Base-by-base conservation (phyloP, 1,140 invertebrate genomes). In the Ceratina australensis region DNA sequence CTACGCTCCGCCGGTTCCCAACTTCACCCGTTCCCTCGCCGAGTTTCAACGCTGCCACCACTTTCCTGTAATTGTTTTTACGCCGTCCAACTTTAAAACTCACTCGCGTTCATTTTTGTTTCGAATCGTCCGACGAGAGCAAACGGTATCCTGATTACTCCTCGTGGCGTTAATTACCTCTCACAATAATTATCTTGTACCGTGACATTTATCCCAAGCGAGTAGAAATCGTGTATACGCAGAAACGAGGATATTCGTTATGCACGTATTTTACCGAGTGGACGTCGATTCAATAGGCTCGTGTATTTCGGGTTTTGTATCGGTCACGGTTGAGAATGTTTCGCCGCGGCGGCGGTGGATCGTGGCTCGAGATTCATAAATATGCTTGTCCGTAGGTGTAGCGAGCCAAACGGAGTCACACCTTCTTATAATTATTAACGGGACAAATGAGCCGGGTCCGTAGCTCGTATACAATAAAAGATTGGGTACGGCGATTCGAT, bases 391-490 rank as follows among this genome's bases (percentile, higher is more conserved):
- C 82, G 85, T 86, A 89, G 86, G 86, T 88, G 88, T 85, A 89
- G 86, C 84, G 82, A 87, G 84, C 85, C 82, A 87, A 83, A 84
- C 47, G 42, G 66, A 84, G 86, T 89, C 89, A 89, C 89, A 90
- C 89, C 89, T 90, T 89, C 86, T 90, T 90, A 89, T 90, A 89
- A 90, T 90, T 90, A 90, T 89, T 89, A 90, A 87, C 82, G 85
- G 87, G 89, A 90, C 89, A 90, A 90, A 90, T 90, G 89, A 89
- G 83, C 83, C 78, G 49, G 71, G 60, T 12, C 81, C 57, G 60
- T 79, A 52, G 81, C 68, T 81, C 79, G 78, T 88, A 83, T 87
- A 88, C 78, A 76, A 85, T 81, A 33, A 57, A 52, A 71, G 78
- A 84, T 84, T 77, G 77, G 78, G 49, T 64, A 85, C 60, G 69